Evolutionary conservation across 2,888 invertebrate genomes (phyloP), one percentile per base, ranked within the genome.

Genomic region (Meiosimyza decipiens): DNA sequence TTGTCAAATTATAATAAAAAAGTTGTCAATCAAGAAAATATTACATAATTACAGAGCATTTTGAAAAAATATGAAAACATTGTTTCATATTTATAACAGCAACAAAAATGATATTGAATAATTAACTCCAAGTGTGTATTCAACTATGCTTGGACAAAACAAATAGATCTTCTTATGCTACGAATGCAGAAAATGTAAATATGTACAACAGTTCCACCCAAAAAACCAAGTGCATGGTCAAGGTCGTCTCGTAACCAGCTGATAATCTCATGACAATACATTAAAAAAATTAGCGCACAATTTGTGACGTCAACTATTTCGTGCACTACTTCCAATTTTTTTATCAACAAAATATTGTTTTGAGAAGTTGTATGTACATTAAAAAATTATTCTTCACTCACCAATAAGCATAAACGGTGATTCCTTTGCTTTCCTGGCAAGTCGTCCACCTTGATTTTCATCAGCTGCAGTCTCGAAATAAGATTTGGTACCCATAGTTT

Each of bases 371-470:
- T n/a, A 6, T 7, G 6, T 22, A 11, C 3, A 55, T n/a, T 55
- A 55, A 4, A 40, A 0, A 9, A 40, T 9, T 7, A 40, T 1
- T 40, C 1, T 40, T 6, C 28, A 80, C 90, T 89, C 88, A 93
- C 93, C 93, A 77, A 92, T 87, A 62, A 92, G 89, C 90, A 93
- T 91, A 82, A 93, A 91, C 0, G 93, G 93, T 2, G 91, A 90
- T 81, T 93, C 93, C 82, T 91, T 91, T 2, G 92, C 90, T 83
- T 93, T 93, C 76, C 90, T 89, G 1, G 90, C 87, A 57, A 93
- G 84, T 81, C 89, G 91, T n/a, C 82, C 80, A 50, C 77, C 73
- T 62, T 80, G 77, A 12, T 78, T 79, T 15, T 80, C 82, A 73
- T 86, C 85, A 3, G 73, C 79, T 11, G 81, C 79, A 57, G 79